Evolutionary conservation across 2,113 vertebrate species (phyloP).

Genomic region (Chaenogobius annularis): DNA sequence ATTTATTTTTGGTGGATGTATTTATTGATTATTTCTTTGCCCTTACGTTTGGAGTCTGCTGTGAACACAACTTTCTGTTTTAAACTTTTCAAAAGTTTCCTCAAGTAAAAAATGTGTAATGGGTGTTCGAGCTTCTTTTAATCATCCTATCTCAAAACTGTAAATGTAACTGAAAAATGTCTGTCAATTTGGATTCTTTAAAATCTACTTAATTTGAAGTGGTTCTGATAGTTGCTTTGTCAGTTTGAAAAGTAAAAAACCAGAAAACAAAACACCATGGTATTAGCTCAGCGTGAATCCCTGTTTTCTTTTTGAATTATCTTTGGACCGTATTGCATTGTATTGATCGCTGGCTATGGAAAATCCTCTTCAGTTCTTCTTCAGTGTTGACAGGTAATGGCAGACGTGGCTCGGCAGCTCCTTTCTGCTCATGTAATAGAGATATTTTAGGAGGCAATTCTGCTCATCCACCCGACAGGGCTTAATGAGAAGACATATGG

Average conservation of each 20-base stretch:
- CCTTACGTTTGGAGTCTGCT: not conserved
- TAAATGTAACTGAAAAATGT: not conserved
- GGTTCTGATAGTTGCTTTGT: not conserved
- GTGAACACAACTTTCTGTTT: not conserved
- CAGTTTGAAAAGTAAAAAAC: constrained; percentile 10
- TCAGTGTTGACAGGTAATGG: constrained; percentile 23
- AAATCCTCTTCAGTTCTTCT: constrained; percentile 31
- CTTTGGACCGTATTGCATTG: not conserved
- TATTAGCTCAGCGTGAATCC: constrained; percentile 6
- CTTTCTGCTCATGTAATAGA: constrained; percentile 17
- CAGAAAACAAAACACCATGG: not conserved
- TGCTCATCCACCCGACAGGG: constrained; percentile 7
- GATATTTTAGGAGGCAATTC: constrained; percentile 20
- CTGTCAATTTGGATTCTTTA: not conserved
- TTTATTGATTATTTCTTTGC: not conserved
- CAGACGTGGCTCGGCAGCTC: constrained; percentile 17
- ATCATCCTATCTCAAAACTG: not conserved
- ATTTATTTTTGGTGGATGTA: not conserved
- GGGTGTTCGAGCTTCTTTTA: not conserved
- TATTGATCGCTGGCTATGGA: constrained; percentile 45
- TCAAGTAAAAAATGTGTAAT: not conserved
- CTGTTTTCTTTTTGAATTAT: constrained; percentile 38
- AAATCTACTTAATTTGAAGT: not conserved
- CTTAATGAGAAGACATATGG: constrained; percentile 14
- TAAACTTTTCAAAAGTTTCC: not conserved